Percentiles rank a stretch among this genome's conserved stretches.
phyloP scores from a whole-genome alignment of 2,113 vertebrate genomes.

The Oreochromis aureus region DNA sequence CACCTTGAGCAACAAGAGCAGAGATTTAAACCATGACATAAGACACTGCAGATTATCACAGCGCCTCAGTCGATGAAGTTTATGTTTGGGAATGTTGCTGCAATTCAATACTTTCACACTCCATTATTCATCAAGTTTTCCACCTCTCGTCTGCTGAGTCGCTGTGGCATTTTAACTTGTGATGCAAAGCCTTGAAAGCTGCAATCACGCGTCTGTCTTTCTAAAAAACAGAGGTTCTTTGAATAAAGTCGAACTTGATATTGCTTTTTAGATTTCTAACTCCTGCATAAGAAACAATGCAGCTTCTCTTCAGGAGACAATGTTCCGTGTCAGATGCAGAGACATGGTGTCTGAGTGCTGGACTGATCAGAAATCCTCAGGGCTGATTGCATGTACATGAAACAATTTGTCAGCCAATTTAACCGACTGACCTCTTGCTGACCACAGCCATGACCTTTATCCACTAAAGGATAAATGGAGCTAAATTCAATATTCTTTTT shows the following conservation, averaged over 20 bases:
- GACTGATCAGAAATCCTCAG: constrained; percentile 4
- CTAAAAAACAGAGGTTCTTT: constrained; percentile 25
- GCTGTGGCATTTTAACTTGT: not conserved
- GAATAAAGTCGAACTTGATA: constrained; percentile 37
- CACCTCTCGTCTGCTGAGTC: not conserved
- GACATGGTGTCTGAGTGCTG: constrained; percentile 52
- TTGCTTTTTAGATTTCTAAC: constrained; percentile 7
- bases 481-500: not conserved
- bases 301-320: constrained; percentile 27
- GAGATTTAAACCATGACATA: constrained; percentile 21
- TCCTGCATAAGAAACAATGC: constrained; percentile 32
- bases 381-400: constrained; percentile 38
- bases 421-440: constrained; percentile 22
- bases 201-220: constrained; percentile 5
- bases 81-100: constrained; percentile 46
- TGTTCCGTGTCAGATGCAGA: constrained; percentile 32
- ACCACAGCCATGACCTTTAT: not conserved
- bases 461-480: not conserved
- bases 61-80: constrained; percentile 23
- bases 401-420: constrained; percentile 55
- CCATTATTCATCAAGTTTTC: constrained; percentile 26
- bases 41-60: constrained; percentile 53
- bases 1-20: constrained; percentile 28
- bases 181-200: constrained; percentile 18
- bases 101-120: constrained; percentile 49